These are phyloP conservation scores for Smittia aterrima DNA, from an alignment of 2,888 invertebrate genomes.

Conservation along the genomic window DNA sequence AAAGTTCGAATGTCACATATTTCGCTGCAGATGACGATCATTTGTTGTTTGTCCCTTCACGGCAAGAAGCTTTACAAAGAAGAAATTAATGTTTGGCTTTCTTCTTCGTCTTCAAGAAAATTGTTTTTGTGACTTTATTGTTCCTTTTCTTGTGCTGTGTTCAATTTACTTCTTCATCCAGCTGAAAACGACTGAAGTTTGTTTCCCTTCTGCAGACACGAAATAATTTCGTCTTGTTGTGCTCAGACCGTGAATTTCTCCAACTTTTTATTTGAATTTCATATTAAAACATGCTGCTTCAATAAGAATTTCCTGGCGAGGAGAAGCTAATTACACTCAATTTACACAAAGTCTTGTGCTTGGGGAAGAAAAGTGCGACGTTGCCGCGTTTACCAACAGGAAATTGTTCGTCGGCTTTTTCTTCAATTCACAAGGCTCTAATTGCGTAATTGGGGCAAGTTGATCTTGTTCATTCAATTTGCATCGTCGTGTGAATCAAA, in stretches of 20 bases:
- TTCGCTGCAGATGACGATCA: neutral
- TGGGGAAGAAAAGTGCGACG: neutral
- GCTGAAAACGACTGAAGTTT: neutral
- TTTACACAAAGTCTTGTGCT: neutral
- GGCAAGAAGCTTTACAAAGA: too few relatives aligned
- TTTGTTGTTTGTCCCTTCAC: too few relatives aligned
- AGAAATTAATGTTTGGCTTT: too few relatives aligned
- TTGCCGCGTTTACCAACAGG: neutral
- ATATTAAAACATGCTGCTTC: neutral
- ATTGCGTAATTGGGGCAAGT: neutral
- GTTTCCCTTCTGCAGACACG: neutral
- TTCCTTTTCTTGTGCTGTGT: neutral
- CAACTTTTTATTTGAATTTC: neutral
- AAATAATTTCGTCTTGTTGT: neutral
- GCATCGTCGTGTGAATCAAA: neutral
- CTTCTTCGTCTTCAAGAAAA: neutral
- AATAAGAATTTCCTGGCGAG: neutral
- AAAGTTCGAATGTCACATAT: neutral
- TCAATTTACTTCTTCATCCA: neutral
- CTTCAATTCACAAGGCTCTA: neutral
- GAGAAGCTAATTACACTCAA: neutral
- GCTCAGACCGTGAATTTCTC: slow-evolving; percentile 9
- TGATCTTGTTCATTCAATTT: neutral
- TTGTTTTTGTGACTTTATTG: neutral
- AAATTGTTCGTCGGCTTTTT: neutral